phyloP scores from a whole-genome alignment of 2,113 vertebrate genomes.

The Tragelaphus buxtoni region DNA sequence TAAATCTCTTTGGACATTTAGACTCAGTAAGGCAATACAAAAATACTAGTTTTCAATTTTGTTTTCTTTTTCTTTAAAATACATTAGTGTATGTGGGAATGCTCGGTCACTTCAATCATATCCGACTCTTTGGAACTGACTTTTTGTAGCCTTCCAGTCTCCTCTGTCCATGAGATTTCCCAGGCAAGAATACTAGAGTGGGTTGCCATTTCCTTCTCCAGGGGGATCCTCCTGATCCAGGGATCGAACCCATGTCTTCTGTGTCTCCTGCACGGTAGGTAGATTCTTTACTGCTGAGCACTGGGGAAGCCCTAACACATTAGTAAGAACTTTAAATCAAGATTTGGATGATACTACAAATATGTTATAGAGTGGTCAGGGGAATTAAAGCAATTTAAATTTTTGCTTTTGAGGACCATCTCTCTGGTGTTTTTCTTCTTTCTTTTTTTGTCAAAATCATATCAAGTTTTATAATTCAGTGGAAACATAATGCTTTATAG shows the following conservation, averaged over 20 bases:
- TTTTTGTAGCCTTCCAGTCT: background rate
- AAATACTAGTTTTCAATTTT: background rate
- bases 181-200: background rate
- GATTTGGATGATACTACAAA: background rate
- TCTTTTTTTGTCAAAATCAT: background rate
- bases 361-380: background rate
- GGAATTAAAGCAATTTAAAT: background rate
- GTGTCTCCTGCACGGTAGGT: background rate
- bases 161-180: background rate
- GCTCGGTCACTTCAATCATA: background rate
- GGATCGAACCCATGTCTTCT: accelerated
- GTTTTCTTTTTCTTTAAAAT: background rate
- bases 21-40: background rate
- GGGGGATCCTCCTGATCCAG: background rate
- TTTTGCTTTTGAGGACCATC: background rate
- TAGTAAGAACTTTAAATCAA: background rate
- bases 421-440: background rate
- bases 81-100: background rate
- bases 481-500: background rate
- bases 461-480: background rate
- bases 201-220: background rate
- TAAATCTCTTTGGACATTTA: background rate
- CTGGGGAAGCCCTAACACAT: background rate
- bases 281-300: background rate
- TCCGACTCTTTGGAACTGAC: background rate